Evolutionary conservation across 2,113 vertebrate genomes (phyloP), one percentile per base, ranked within the genome.

Genomic region (Archilochus colubris): DNA sequence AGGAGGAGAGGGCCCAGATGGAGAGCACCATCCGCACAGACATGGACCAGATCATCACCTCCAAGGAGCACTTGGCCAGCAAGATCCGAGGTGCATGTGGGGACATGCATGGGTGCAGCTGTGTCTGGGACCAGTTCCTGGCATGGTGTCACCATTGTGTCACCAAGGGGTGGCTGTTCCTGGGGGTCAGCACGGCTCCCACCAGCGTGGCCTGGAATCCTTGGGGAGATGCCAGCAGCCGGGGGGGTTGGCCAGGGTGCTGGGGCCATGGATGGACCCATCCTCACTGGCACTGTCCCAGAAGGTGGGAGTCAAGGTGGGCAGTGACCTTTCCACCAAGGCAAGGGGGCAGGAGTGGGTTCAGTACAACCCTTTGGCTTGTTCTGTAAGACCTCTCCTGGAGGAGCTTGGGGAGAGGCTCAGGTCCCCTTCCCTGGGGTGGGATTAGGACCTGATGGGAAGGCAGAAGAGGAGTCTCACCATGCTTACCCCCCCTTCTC

Each of bases 31-130:
- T 99, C 89, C 98, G 99, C 78, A 99, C 98, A 0, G 99, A 99
- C 96, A 98, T 99, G 98, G 99, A 99, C 97, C 99, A 99, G 97
- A 99, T 99, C 94, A 99, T 99, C 96, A 98, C 99, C 30, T 99
- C 99, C 30, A 99, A 99, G 97, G 99, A 99, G 93, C 99, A 99
- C 40, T 95, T 99, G 95, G 98, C 98, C 97, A 98, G 97, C 98
- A 99, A 99, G 97, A 99, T 99, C 94, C 97, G 97, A 97, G 99
- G 99, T 99, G 31, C 20, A 1, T 0, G 1, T 43, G 44, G 46
- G 46, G 73, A 5, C 31, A 2, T 14, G 23, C 12, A 2, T 5
- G 30, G 4, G 30, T 4, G 72, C 33, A 9, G n/a, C 40, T 23
- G 68, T 30, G 55, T 36, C 66, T 2, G 0, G 4, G 2, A 31